Conservation (phyloP, 2,888 invertebrate genomes). For the Rhingia rostrata region DNA sequence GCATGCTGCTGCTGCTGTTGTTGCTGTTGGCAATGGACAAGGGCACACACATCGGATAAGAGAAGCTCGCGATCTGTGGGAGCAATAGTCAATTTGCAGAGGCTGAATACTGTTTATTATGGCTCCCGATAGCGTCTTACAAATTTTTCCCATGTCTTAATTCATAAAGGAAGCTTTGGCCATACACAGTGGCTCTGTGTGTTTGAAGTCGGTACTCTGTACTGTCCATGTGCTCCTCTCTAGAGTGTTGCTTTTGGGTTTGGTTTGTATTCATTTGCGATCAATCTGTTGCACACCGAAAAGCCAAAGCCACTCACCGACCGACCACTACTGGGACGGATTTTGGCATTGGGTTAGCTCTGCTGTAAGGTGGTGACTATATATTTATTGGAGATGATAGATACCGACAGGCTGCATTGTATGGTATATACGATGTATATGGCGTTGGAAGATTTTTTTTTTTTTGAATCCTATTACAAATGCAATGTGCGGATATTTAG, state of each 20-base stretch:
- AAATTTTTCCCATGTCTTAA: conserved; percentile 76
- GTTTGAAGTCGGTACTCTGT: conserved; percentile 1
- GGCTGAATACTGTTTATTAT: conserved; percentile 75
- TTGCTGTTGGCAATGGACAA: conserved; percentile 71
- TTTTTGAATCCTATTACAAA: conserved; percentile 49
- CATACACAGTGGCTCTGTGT: conserved; percentile 23
- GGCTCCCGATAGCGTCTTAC: conserved; percentile 75
- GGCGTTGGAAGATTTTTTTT: conserved; percentile 11
- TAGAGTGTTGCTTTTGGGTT: conserved; percentile 16
- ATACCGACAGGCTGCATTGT: conserved; percentile 26
- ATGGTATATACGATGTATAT: conserved; percentile 6
- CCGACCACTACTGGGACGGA: conserved; percentile 15
- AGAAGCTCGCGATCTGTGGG: conserved; percentile 76
- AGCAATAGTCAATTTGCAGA: conserved; percentile 75
- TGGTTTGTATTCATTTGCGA: conserved; percentile 39
- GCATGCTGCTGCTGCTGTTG: conserved; percentile 53
- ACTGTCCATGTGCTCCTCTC: background rate
- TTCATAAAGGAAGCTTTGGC: conserved; percentile 74
- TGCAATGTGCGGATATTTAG: conserved; percentile 60
- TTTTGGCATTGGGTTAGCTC: conserved; percentile 56
- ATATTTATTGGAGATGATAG: conserved; percentile 46
- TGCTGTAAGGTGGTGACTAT: conserved; percentile 37
- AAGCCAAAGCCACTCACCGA: conserved; percentile 40
- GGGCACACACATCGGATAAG: conserved; percentile 78
- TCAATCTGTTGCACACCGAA: conserved; percentile 63